Base-by-base conservation (phyloP, 53 echinoderm and acorn worm genomes). In the Echinarachnius parma region DNA sequence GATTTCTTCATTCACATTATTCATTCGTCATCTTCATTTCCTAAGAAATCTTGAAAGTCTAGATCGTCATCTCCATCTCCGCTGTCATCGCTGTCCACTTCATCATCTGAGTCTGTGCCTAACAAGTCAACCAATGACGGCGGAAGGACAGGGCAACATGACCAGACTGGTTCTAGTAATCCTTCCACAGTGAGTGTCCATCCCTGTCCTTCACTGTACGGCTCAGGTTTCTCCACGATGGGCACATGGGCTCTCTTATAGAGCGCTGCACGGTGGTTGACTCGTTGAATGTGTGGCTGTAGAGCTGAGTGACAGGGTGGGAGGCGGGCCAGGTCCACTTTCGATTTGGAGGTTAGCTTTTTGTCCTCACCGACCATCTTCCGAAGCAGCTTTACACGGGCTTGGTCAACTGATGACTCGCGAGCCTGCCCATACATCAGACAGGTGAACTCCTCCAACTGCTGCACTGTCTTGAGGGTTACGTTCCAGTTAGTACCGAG, bases 81-180 rank as follows among this genome's bases (percentile, higher is more conserved):
- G 3, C 65, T 7, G 22, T 78, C 16, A 5, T 48, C 9, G 30
- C 24, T 48, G 30, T 55, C 57, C 20, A n/a, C 39, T 27, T 54
- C 67, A 5, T 55, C 14, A 34, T 10, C 66, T 48, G 4, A 11
- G 20, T 13, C 25, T 14, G 21, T 34, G 5, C 75, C 77, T 21
- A 84, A 34, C 3, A 79, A 21, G 62, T 84, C 84, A 42, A 78
- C n/a, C 5, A 84, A 79, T 28, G 75, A 80, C 45, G 75, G 54
- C 9, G 85, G 80, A 16, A 85, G 57, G 25, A 75, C 39, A 22
- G 57, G 75, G 27, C 75, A 23, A 35, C 59, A 35, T 23, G 75
- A 75, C 75, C 75, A 75, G 39, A 75, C 21, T 8, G 75, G 75
- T 58, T 75, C 57, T 37, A 75, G 21, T 44, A 75, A 3, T 32